Evolutionary conservation across 2,888 invertebrate genomes (phyloP), one percentile per base, ranked within the genome.

Genomic region (Dexiosoma caninum): DNA sequence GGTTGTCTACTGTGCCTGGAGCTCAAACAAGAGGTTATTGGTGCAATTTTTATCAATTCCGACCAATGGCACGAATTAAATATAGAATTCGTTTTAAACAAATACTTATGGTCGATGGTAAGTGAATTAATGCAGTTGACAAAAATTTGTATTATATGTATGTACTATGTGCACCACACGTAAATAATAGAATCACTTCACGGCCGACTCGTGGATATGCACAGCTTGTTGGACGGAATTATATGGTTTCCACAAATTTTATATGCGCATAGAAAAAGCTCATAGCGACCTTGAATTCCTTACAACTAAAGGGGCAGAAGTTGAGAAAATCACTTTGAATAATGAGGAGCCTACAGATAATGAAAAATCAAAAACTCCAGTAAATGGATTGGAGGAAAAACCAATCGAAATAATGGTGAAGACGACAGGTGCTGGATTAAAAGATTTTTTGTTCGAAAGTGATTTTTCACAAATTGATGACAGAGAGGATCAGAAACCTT

Each of bases 201-300:
- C 32, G 1, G 12, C 12, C 2, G 37, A 7, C 1, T 67, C 75
- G 8, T 81, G 82, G 16, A 78, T 87, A n/a, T 88, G 87, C 59
- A 69, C 62, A 6, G 53, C 83, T 1, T 88, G 88, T 71, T 88
- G 88, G 88, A 72, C 82, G 4, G 83, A 80, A 21, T 79, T 88
- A 1, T 82, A 78, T 10, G 84, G 71, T 42, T 88, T 88, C 35
- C 84, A 87, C 70, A 81, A 82, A 35, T 79, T 79, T 51, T 79
- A 79, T 57, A 51, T 35, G n/a, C 64, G 69, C 12, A 46, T 79
- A 32, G 57, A 64, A 62, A 51, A 70, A 8, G 40, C 51, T 9
- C 75, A 79, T 12, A 69, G n/a, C 35, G 42, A 66, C 37, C 66
- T 66, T 8, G 75, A 59, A 14, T 70, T 70, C 14, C 8, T 79